These are phyloP conservation scores for Pseudomyrmex concolor DNA, from an alignment of 1,140 invertebrate species.

Conservation along the genomic window DNA sequence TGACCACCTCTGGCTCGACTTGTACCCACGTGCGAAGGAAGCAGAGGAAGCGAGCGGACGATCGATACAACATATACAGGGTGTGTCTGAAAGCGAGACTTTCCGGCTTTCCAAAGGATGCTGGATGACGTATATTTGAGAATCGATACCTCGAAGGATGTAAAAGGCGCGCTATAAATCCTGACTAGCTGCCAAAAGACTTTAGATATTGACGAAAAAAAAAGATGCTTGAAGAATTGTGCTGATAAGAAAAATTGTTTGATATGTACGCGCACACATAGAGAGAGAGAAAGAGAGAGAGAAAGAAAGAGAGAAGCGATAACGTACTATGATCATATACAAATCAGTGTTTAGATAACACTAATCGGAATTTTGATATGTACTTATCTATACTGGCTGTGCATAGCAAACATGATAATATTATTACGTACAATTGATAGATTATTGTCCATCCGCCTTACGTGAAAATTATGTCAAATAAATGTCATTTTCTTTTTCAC, in stretches of 20 bases:
- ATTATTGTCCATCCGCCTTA: neutral
- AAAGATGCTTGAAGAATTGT: neutral
- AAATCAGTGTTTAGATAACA: slow-evolving; percentile 12
- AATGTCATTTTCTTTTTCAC: no score
- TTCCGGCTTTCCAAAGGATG: slow-evolving; percentile 17
- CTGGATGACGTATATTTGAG: slow-evolving; percentile 19
- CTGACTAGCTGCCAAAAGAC: neutral
- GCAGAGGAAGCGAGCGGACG: slow-evolving; percentile 30
- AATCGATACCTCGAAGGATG: slow-evolving; percentile 28
- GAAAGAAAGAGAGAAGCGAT: no score
- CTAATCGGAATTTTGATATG: neutral
- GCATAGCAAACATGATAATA: neutral
- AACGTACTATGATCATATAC: neutral
- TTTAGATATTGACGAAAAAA: neutral
- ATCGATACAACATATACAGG: slow-evolving; percentile 38
- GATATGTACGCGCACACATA: no score
- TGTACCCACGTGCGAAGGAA: slow-evolving; percentile 41
- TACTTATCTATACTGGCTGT: neutral
- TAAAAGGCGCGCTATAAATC: neutral
- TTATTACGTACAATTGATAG: neutral
- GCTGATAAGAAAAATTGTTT: neutral
- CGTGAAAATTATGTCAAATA: no score
- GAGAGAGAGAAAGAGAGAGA: no score
- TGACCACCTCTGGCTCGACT: slow-evolving; percentile 39
- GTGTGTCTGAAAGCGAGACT: slow-evolving; percentile 42